phyloP scores from a whole-genome alignment of 64 coral and sea anemone species.

The Platygyra sinensis region DNA sequence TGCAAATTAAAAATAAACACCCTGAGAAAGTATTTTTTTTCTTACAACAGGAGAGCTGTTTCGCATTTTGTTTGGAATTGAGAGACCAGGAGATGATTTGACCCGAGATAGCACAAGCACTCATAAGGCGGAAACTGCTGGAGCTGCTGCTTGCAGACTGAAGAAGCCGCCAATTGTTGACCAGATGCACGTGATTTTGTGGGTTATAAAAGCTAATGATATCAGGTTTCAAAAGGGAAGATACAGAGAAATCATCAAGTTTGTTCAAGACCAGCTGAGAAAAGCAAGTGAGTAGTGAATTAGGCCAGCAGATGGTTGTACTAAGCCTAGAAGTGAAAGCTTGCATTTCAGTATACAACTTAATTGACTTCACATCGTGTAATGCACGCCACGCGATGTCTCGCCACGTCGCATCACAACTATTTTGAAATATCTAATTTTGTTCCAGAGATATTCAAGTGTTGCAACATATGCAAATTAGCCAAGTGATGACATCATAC shows the following conservation, averaged over 20 bases:
- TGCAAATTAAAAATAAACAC: too few species aligned
- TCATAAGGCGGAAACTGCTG: slow-evolving; percentile 14
- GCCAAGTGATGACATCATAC: too few species aligned
- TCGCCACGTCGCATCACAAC: too few species aligned
- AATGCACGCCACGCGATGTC: too few species aligned
- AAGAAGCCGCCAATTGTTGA: slow-evolving; percentile 41
- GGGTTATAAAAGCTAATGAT: slow-evolving; percentile 70
- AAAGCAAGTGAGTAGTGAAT: slow-evolving; percentile 26
- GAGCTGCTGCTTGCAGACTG: slow-evolving; percentile 37
- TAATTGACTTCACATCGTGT: too few species aligned
- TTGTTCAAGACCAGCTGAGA: slow-evolving; percentile 30
- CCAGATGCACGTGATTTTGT: slow-evolving; percentile 56
- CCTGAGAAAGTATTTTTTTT: background rate
- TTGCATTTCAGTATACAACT: too few species aligned
- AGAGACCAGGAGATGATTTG: slow-evolving; percentile 37
- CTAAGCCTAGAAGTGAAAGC: too few species aligned
- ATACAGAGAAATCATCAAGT: slow-evolving; percentile 59
- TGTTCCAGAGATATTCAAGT: too few species aligned
- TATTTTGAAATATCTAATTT: too few species aligned
- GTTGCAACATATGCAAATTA: too few species aligned
- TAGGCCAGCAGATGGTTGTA: too few species aligned
- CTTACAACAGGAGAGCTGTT: slow-evolving; percentile 40
- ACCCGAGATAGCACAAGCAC: background rate
- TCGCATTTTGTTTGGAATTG: slow-evolving; percentile 59
- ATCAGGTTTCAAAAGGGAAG: slow-evolving; percentile 43